Conservation (phyloP, 2,113 vertebrate genomes). For the Cololabis saira region DNA sequence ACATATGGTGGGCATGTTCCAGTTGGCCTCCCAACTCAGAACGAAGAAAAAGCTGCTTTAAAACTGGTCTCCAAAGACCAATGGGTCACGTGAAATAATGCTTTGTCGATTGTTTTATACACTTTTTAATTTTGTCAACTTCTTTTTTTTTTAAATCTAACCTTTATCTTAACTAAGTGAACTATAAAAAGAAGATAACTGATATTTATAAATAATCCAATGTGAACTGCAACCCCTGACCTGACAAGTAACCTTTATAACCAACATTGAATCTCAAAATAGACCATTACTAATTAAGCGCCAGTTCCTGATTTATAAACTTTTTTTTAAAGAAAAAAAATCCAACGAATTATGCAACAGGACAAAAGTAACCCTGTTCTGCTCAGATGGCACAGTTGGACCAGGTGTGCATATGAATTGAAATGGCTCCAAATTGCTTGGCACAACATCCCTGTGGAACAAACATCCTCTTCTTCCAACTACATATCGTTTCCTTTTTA, state of each 20-base stretch:
- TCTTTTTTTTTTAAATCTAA: slow-evolving; percentile 1
- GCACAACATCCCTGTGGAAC: slow-evolving; percentile 67
- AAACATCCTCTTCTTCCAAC: slow-evolving; percentile 79
- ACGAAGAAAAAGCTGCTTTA: too few relatives aligned
- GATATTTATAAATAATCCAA: slow-evolving; percentile 58
- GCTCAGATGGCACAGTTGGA: slow-evolving; percentile 48
- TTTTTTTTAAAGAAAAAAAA: slow-evolving; percentile 45
- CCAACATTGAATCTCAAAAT: slow-evolving; percentile 56
- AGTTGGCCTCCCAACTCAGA: too few relatives aligned
- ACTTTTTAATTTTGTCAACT: neutral
- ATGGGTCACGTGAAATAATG: too few relatives aligned
- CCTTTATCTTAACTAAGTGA: slow-evolving; percentile 23
- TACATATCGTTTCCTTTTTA: slow-evolving; percentile 75
- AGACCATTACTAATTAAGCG: slow-evolving; percentile 47
- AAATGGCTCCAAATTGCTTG: slow-evolving; percentile 64
- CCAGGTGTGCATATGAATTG: slow-evolving; percentile 62
- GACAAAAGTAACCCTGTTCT: slow-evolving; percentile 60
- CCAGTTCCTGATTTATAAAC: slow-evolving; percentile 10
- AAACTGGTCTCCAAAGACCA: too few relatives aligned
- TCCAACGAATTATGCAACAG: slow-evolving; percentile 54
- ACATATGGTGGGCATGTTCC: too few relatives aligned
- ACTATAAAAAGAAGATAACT: slow-evolving; percentile 19
- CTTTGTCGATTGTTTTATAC: neutral
- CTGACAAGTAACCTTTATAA: slow-evolving; percentile 43
- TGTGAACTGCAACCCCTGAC: slow-evolving; percentile 12